Evolutionary conservation across 2,797 vertebrate species (phyloP), one percentile per base, ranked within the genome.

Genomic region (Selene dorsalis): DNA sequence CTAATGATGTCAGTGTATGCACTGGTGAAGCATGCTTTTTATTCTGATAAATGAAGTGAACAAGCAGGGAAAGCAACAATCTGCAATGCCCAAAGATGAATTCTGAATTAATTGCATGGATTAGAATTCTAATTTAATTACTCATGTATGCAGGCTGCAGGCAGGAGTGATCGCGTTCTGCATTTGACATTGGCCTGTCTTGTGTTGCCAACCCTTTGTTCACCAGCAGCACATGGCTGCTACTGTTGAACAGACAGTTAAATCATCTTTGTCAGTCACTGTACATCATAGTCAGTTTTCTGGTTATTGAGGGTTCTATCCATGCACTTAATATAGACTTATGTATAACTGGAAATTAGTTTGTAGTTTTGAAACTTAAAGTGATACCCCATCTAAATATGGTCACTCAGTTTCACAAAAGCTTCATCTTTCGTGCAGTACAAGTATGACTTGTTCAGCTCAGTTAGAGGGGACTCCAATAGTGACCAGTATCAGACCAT

Each of bases 111-210:
- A 81, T 76, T 60, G 30, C 41, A 60, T 26, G 39, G 69, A 83
- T 84, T 80, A 73, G 35, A 79, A 73, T 70, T 85, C 16, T 69
- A 75, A 82, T 84, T 79, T 28, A 79, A 85, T 85, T 66, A 77
- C 45, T 73, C 43, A 0, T 80, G 1, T 52, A 18, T 74, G 52
- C 52, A 26, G 22, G 76, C 69, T 77, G 60, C 77, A 67, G 75
- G 79, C 72, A 39, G 10, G 38, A 56, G 4, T 28, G 63, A 68
- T 62, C 82, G 60, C 75, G 69, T 76, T 74, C 63, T n/a, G 53
- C 38, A 22, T 8, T 60, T 41, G 50, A 82, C 72, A 47, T 82
- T 57, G 58, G 38, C n/a, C 30, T 73, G 39, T 55, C 12, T 45
- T 32, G 7, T 4, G 20, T 61, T 35, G 30, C 20, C 73, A 45